Evolutionary conservation across 2,113 vertebrate species (phyloP), one percentile per base, ranked within the genome.

Genomic region (Muntiacus muntjak): DNA sequence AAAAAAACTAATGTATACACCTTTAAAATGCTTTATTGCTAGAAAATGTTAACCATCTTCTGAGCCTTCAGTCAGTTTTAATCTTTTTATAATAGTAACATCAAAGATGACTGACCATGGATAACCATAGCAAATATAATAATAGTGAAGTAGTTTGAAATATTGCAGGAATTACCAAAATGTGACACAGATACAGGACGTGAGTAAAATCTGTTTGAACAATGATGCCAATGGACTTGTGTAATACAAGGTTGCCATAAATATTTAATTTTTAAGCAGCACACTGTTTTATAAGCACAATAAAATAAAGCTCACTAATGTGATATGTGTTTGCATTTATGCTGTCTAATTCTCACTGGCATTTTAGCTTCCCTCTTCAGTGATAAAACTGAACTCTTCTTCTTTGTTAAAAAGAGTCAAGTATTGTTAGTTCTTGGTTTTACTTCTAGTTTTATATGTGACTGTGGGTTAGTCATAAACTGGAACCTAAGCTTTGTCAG

Each of bases 351-450:
- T 89, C 33, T 96, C 33, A 76, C 16, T 89, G 21, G 40, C 85
- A 93, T 25, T 36, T 36, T 43, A 76, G 17, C 58, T 36, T 97
- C 93, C 95, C 87, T 64, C 43, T 92, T 97, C 94, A 30, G 30
- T 60, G 40, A 2, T 47, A 62, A 71, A 87, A 79, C 26, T 97
- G 54, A 87, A 91, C 11, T 87, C 97, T 3, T 97, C 7, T 58
- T 64, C 33, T 89, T 94, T 94, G 45, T 21, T 95, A 15, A 58
- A 58, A 94, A 85, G 25, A 90, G 10, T 57, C 16, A 79, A 26
- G 3, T 58, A 36, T 83, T 19, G 17, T 57, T 82, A 86, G 33
- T 62, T 76, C 7, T 85, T 91, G 55, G 4, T 96, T 97, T 97
- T 19, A 86, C 85, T 96, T 78, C 33, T 93, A 45, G 7, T 3